A percentile compares a stretch with the other conserved stretches of the same genome.
Conservation (phyloP, 2,113 vertebrate genomes). For the Aplodontia rufa region DNA sequence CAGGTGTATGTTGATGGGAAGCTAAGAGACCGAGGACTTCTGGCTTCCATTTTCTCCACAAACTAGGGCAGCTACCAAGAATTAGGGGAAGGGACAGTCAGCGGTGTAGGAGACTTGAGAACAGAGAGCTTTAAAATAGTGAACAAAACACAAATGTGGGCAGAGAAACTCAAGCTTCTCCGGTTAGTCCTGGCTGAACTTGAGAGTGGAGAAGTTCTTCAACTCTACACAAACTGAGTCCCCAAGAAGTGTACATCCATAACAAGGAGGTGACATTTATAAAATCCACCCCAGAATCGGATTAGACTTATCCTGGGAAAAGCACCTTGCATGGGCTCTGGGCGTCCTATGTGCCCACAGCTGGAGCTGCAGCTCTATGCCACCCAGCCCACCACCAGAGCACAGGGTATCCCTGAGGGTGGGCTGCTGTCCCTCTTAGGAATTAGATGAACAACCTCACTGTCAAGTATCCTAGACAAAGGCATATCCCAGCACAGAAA, state of each 20-base stretch:
- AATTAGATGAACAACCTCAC: neutral
- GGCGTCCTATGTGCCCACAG: fast-evolving
- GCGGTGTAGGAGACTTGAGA: neutral
- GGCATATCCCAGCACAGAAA: neutral
- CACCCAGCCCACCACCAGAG: no score
- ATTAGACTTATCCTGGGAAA: neutral
- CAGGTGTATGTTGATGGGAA: neutral
- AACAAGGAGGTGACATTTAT: neutral
- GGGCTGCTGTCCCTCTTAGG: neutral
- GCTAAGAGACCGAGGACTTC: neutral
- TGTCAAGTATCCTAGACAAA: neutral
- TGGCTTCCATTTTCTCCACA: neutral
- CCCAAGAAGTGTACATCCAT: neutral
- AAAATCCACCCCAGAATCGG: neutral
- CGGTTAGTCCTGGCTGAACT: neutral
- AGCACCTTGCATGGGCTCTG: neutral
- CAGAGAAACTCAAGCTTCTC: neutral
- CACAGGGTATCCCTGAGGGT: no score
- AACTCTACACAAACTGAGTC: neutral
- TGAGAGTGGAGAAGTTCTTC: neutral
- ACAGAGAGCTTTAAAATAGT: neutral
- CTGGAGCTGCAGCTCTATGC: fast-evolving
- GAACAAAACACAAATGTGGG: neutral
- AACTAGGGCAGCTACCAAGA: neutral
- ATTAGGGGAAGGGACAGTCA: neutral